phyloP scores from a whole-genome alignment of 2,797 vertebrate genomes.

The Trachurus trachurus region DNA sequence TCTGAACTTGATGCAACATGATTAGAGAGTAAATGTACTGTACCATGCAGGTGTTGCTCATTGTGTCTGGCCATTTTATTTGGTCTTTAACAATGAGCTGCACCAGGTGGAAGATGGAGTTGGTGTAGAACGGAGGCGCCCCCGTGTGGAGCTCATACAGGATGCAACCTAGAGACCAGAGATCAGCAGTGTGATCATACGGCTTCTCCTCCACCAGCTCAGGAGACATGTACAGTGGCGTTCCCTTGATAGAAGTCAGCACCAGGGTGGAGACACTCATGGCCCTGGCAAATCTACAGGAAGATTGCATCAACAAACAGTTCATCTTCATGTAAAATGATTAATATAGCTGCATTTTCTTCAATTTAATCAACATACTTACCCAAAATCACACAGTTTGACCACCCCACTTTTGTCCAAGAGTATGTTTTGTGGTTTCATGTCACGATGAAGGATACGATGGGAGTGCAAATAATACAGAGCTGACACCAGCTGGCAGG shows the following conservation, averaged over 20 bases:
- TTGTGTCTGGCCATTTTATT: conserved; percentile 91
- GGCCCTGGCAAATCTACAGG: conserved; percentile 93
- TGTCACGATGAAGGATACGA: conserved; percentile 97
- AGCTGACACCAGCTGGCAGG: conserved; percentile 95
- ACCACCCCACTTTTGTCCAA: conserved; percentile 92
- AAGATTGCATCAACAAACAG: not conserved
- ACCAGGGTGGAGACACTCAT: conserved; percentile 98
- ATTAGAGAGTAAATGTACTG: conserved; percentile 6
- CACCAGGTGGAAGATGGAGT: conserved; percentile 95
- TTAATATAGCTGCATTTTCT: accelerated
- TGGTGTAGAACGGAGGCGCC: conserved; percentile 96
- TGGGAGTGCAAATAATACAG: conserved; percentile 98
- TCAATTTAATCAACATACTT: conserved; percentile 48
- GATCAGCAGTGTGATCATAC: conserved; percentile 95
- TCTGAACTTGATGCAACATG: not conserved
- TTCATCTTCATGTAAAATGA: not conserved
- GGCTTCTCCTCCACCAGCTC: conserved; percentile 96
- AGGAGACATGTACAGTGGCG: conserved; percentile 98
- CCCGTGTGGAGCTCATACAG: conserved; percentile 96
- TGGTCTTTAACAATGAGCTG: conserved; percentile 92
- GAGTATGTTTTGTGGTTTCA: conserved; percentile 99
- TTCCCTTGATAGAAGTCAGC: conserved; percentile 98
- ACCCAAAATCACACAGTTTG: conserved; percentile 99
- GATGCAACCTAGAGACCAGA: conserved; percentile 98
- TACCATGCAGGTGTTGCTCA: conserved; percentile 93